These are phyloP conservation scores for Aphrocallistes beatrix DNA, from an alignment of 37 sponge, comb jelly and placozoan genomes.

Conservation along the genomic window DNA sequence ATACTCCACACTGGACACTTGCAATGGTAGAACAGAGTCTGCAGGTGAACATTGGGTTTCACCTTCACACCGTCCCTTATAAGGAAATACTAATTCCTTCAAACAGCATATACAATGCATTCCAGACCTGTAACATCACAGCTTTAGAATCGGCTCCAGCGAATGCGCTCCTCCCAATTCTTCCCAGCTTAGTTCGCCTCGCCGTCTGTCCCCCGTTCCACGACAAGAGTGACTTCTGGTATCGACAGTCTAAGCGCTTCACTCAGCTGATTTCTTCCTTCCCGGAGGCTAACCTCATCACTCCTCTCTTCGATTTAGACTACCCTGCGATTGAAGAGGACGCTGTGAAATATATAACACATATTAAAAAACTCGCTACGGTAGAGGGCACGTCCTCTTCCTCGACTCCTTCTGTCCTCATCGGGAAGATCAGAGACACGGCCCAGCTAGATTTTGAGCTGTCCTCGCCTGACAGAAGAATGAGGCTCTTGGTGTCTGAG, in stretches of 20 bases:
- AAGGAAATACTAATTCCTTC: not conserved
- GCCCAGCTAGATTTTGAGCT: not conserved
- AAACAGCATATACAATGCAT: not conserved
- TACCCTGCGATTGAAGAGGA: not conserved
- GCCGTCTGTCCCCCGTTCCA: not conserved
- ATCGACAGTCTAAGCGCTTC: conserved; percentile 4
- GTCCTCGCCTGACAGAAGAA: not conserved
- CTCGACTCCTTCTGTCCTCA: not conserved
- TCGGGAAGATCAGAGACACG: not conserved
- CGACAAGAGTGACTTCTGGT: conserved; percentile 16
- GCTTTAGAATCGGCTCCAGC: not conserved
- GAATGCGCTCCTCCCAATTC: not conserved
- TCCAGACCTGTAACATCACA: not conserved
- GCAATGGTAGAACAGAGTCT: not conserved
- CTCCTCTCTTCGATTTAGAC: not conserved
- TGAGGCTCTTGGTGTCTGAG: not conserved
- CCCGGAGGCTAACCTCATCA: not conserved
- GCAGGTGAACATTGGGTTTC: not conserved
- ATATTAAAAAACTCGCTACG: not conserved
- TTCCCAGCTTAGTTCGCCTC: not conserved
- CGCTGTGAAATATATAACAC: not conserved
- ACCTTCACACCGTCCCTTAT: not conserved
- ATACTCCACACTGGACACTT: not conserved
- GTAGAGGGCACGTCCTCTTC: not conserved
- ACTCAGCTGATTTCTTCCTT: not conserved